Evolutionary conservation across 1,140 invertebrate species (phyloP), one percentile per base, ranked within the genome.

Genomic region (Drosophila pectinifera): DNA sequence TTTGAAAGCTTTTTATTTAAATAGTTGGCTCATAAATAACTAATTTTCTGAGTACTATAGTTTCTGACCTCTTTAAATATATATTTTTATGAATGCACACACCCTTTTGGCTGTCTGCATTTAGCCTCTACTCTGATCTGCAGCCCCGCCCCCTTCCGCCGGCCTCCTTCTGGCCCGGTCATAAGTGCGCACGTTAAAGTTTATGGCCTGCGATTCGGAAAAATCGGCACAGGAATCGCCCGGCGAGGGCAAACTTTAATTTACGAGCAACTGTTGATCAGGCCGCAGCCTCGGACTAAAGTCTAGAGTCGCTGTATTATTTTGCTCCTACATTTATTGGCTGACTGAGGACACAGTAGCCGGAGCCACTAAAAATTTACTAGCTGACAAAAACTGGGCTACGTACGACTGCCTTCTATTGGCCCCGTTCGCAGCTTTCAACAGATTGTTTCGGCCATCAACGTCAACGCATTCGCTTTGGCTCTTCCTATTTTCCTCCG

Each of bases 141-240:
- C 34, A 1, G n/a, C 4, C n/a, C 28, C 64, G 20, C 46, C 48
- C 38, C 41, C 69, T 48, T 51, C 41, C 42, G 34, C 13, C 38
- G 26, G 31, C 58, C 38, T 41, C 36, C 73, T 74, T 41, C 28
- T 45, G 43, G 62, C 45, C 48, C 48, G 46, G 58, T 62, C 81
- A 86, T 76, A 88, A 86, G 83, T 78, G 78, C 58, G 73, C 80
- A 70, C 79, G 81, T 80, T 89, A 84, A 89, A 49, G 83, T 89
- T 88, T 88, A 88, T 89, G 48, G 76, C 80, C 76, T 45, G 45
- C 83, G 67, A 79, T 86, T 62, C 70, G 51, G 65, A 43, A 75
- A 81, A 75, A 81, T 81, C 78, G 61, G 41, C 62, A 74, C 64
- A 76, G 42, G 51, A 22, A 58, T 48, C 41, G 69, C 65, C 28